These are phyloP conservation scores for Camelus dromedarius DNA, from an alignment of 2,113 vertebrate species.

Conservation along the genomic window DNA sequence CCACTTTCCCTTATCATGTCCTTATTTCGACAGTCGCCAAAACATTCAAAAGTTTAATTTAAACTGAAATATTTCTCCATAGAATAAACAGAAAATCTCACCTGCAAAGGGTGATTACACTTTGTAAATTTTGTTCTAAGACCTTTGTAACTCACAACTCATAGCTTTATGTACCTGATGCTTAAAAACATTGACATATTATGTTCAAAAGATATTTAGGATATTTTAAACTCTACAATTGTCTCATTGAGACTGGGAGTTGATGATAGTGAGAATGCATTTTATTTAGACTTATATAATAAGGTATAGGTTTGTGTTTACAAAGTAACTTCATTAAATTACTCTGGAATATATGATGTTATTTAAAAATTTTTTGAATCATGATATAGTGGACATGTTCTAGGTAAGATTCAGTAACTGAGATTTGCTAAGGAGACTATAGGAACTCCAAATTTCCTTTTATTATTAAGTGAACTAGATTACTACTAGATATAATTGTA, in stretches of 20 bases:
- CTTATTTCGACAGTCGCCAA: slow-evolving; percentile 85
- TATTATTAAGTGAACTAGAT: slow-evolving; percentile 54
- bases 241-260: slow-evolving; percentile 44
- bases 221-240: neutral
- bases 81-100: slow-evolving; percentile 87
- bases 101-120: slow-evolving; percentile 85
- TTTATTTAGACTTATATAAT: slow-evolving; percentile 57
- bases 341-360: slow-evolving; percentile 17
- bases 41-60: slow-evolving; percentile 87
- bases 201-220: slow-evolving; percentile 33
- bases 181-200: neutral
- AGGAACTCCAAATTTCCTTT: slow-evolving; percentile 17
- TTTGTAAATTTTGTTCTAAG: slow-evolving; percentile 82
- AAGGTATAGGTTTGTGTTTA: slow-evolving; percentile 37
- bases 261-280: slow-evolving; percentile 45
- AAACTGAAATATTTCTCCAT: slow-evolving; percentile 85
- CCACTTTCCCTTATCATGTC: slow-evolving; percentile 83
- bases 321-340: slow-evolving; percentile 22
- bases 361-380: slow-evolving; percentile 50
- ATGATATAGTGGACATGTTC: neutral
- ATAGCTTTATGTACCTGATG: neutral
- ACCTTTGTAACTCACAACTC: slow-evolving; percentile 3
- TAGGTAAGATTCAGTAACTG: slow-evolving; percentile 48
- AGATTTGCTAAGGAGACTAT: slow-evolving; percentile 45
- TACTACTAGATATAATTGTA: slow-evolving; percentile 12